A percentile compares a stretch with the other conserved stretches of the same genome.
Evolutionary conservation across 2,113 vertebrate genomes (phyloP).

Genomic region (Uria lomvia): DNA sequence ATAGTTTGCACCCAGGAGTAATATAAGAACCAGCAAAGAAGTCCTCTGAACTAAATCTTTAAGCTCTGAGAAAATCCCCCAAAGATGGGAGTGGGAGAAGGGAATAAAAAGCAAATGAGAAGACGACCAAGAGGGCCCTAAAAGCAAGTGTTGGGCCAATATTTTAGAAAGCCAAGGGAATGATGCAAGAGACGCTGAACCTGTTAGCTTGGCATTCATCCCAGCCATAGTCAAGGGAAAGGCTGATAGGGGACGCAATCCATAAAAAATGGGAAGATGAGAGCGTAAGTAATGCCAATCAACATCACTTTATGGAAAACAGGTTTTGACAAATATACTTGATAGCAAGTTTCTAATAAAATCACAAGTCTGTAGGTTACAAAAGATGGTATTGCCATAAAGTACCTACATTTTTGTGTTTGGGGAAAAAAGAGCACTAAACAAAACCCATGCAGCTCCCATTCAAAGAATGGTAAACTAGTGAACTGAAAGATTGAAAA

Average conservation of each 20-base stretch:
- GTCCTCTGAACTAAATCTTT: neutral
- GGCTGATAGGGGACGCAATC: neutral
- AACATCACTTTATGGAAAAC: neutral
- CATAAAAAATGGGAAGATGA: neutral
- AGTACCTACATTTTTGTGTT: neutral
- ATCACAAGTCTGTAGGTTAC: neutral
- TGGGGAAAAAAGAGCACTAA: neutral
- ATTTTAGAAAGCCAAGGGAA: neutral
- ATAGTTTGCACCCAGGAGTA: neutral
- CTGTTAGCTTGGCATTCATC: neutral
- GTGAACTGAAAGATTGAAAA: neutral
- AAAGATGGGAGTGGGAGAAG: neutral
- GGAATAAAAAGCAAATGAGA: neutral
- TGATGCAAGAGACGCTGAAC: neutral
- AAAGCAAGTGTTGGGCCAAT: neutral
- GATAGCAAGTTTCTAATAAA: neutral
- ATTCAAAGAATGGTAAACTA: neutral
- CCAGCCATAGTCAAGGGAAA: neutral
- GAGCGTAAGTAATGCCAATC: neutral
- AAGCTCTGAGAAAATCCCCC: neutral
- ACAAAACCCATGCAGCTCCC: neutral
- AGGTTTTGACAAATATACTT: neutral
- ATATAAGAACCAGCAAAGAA: neutral
- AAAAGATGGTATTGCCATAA: neutral
- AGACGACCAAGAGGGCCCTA: neutral